These are phyloP conservation scores for Cyprinodon brontotheroides DNA, from an alignment of 2,113 vertebrate species.

Conservation along the genomic window DNA sequence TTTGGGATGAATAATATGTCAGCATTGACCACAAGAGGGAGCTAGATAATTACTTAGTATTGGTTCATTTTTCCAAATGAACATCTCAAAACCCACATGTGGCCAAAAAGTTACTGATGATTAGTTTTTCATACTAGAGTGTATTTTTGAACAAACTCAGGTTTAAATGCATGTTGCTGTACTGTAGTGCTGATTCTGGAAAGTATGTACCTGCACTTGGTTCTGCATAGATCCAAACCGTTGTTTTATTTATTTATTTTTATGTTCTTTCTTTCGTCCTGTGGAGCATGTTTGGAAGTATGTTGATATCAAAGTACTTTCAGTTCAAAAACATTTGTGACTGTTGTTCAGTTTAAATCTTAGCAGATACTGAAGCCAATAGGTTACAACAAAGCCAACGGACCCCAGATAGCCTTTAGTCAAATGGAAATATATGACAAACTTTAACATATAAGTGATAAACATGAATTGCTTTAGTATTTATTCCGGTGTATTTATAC, in stretches of 20 bases:
- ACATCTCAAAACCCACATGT: conserved; percentile 19
- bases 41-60: conserved; percentile 37
- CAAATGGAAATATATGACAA: not conserved
- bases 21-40: conserved; percentile 58
- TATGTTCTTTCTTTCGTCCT: conserved; percentile 5
- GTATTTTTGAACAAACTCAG: conserved; percentile 64
- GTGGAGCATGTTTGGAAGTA: conserved; percentile 5
- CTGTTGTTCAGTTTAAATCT: not conserved
- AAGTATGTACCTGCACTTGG: conserved; percentile 25
- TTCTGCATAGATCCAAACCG: conserved; percentile 1
- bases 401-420: not conserved
- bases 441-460: conserved; percentile 23
- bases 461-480: conserved; percentile 5
- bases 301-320: conserved; percentile 3
- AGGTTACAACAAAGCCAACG: not conserved
- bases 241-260: not conserved
- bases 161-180: conserved; percentile 65
- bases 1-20: conserved; percentile 1
- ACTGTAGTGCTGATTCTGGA: conserved; percentile 31
- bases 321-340: not conserved
- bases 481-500: conserved; percentile 21
- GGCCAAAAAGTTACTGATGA: not conserved
- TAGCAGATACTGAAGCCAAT: not conserved
- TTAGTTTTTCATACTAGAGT: conserved; percentile 7
- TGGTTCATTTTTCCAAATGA: conserved; percentile 2